A percentile compares a stretch with the other conserved stretches of the same genome.
Evolutionary conservation across 2,113 vertebrate species (phyloP).

Genomic region (Lamprotornis superbus): DNA sequence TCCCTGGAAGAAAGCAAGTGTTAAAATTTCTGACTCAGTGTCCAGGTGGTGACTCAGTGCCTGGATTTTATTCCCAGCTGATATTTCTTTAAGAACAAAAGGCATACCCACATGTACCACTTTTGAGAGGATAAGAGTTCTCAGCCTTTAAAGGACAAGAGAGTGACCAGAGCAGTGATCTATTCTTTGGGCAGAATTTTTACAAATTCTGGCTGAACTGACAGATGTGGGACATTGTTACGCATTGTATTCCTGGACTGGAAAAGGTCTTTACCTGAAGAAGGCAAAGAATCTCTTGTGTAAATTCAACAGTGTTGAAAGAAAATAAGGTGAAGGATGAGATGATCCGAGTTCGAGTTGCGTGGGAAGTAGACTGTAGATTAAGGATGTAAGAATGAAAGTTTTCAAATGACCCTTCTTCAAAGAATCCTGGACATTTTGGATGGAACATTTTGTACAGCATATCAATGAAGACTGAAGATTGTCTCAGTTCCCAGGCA

Average conservation of each 20-base stretch:
- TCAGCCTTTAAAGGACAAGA: neutral
- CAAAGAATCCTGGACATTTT: neutral
- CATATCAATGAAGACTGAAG: neutral
- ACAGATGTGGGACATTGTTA: neutral
- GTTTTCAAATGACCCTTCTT: neutral
- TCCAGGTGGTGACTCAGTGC: neutral
- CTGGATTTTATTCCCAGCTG: neutral
- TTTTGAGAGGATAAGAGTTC: neutral
- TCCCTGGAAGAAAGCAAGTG: neutral
- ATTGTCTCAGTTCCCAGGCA: neutral
- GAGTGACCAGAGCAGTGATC: neutral
- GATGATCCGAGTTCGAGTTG: neutral
- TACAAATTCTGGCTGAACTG: neutral
- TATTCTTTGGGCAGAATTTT: neutral
- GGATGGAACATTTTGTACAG: neutral
- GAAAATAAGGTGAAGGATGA: neutral
- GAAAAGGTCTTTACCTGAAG: neutral
- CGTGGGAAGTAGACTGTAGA: neutral
- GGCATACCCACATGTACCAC: accelerated
- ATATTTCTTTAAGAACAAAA: neutral
- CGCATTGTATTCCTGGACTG: neutral
- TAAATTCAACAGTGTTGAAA: neutral
- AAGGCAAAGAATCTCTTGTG: neutral
- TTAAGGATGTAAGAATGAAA: neutral
- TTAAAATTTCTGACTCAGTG: neutral